A percentile compares a stretch with the other conserved stretches of the same genome.
These are phyloP conservation scores for Heliconius himera DNA, from an alignment of 1,140 invertebrate genomes.

Conservation along the genomic window DNA sequence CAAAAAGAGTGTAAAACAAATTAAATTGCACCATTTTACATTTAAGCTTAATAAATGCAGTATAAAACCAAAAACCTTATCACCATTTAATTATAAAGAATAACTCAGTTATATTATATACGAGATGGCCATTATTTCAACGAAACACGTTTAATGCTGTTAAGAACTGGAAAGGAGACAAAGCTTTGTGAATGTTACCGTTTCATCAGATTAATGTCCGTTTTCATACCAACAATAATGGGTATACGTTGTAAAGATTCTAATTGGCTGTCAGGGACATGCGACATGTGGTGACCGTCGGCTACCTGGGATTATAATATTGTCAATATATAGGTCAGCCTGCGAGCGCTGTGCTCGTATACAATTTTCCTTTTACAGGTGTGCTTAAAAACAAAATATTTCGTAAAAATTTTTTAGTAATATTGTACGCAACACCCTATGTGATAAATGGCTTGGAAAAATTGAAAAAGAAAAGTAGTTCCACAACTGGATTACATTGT, in stretches of 20 bases:
- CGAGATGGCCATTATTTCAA: constrained; percentile 20
- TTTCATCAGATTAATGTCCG: constrained; percentile 40
- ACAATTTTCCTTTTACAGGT: background rate
- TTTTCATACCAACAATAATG: constrained; percentile 31
- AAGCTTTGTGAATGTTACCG: constrained; percentile 41
- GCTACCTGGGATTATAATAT: background rate
- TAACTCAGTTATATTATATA: constrained; percentile 6
- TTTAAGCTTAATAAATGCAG: background rate
- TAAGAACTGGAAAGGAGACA: constrained; percentile 31
- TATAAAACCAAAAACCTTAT: constrained; percentile 13
- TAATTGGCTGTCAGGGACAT: constrained; percentile 41
- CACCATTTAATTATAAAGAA: constrained; percentile 6
- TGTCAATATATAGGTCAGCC: background rate
- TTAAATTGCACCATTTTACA: background rate
- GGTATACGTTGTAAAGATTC: constrained; percentile 33
- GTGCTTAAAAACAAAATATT: background rate
- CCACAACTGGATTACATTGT: too few species aligned
- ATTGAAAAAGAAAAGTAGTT: too few species aligned
- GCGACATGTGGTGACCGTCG: constrained; percentile 24
- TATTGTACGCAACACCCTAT: too few species aligned
- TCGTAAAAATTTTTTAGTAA: too few species aligned
- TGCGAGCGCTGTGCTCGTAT: background rate
- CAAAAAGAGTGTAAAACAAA: background rate
- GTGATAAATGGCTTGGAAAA: too few species aligned
- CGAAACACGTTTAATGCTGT: constrained; percentile 22